Evolutionary conservation across 2,797 vertebrate genomes (phyloP).

Genomic region (Acanthurus lineatus): DNA sequence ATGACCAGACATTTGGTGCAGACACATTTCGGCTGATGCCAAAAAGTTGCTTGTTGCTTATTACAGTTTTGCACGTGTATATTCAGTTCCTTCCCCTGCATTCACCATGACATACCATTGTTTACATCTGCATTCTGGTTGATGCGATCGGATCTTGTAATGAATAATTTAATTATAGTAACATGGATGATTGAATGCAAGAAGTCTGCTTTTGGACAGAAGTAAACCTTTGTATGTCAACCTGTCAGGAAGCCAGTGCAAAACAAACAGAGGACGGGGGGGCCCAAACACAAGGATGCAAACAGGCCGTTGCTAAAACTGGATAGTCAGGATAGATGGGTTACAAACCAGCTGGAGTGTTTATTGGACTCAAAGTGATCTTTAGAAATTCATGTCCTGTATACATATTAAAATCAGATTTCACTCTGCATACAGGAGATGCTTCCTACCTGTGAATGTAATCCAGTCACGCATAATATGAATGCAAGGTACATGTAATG

Average conservation of each 20-base stretch:
- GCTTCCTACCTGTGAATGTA: constrained; percentile 7
- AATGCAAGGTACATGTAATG: background rate
- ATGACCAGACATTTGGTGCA: background rate
- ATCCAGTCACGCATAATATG: background rate
- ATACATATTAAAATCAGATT: constrained; percentile 18
- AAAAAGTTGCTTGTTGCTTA: background rate
- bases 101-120: background rate
- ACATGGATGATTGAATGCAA: background rate
- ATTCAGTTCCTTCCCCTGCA: background rate
- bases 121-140: background rate
- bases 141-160: background rate
- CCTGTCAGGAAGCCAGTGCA: constrained; percentile 5
- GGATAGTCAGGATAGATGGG: constrained; percentile 24
- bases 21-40: background rate
- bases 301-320: constrained; percentile 22
- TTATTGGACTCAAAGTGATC: constrained; percentile 20
- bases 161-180: background rate
- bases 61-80: background rate
- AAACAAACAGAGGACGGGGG: constrained; percentile 27
- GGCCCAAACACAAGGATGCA: background rate
- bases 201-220: background rate
- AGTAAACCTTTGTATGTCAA: constrained; percentile 6
- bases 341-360: constrained; percentile 7
- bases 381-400: constrained; percentile 7
- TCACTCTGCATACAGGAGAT: background rate